These are phyloP conservation scores for Strigamia transsilvanica DNA, from an alignment of 2,888 invertebrate species.

Conservation along the genomic window DNA sequence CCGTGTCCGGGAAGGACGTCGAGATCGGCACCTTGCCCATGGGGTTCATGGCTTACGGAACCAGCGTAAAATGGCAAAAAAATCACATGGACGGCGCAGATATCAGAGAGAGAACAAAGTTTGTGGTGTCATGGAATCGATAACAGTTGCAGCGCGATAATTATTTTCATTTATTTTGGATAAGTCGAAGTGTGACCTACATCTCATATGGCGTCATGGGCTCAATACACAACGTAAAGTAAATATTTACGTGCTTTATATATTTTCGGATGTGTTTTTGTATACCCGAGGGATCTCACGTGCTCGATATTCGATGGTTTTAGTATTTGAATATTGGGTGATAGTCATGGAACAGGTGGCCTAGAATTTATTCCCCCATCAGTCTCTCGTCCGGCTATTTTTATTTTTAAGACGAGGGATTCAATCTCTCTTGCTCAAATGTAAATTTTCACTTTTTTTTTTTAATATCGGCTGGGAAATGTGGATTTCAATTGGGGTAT, in stretches of 20 bases:
- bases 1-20: neutral
- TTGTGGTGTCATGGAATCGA: no score
- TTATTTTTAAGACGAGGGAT: slow-evolving; percentile 18
- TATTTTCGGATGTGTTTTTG: neutral
- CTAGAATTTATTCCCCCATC: neutral
- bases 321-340: neutral
- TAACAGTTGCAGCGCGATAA: no score
- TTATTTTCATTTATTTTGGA: no score
- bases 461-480: neutral
- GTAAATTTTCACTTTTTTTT: neutral
- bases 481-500: no score
- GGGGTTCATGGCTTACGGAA: neutral
- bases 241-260: neutral
- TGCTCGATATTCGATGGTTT: neutral
- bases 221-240: neutral
- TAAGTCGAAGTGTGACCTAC: no score
- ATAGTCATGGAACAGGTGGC: neutral
- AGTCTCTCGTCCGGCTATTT: neutral
- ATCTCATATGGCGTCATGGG: neutral
- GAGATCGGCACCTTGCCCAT: neutral
- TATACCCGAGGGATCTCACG: neutral
- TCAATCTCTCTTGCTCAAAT: neutral
- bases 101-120: no score
- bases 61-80: neutral
- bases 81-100: neutral